Evolutionary conservation across 2,797 vertebrate genomes (phyloP), one percentile per base, ranked within the genome.

Genomic region (Manis pentadactyla): DNA sequence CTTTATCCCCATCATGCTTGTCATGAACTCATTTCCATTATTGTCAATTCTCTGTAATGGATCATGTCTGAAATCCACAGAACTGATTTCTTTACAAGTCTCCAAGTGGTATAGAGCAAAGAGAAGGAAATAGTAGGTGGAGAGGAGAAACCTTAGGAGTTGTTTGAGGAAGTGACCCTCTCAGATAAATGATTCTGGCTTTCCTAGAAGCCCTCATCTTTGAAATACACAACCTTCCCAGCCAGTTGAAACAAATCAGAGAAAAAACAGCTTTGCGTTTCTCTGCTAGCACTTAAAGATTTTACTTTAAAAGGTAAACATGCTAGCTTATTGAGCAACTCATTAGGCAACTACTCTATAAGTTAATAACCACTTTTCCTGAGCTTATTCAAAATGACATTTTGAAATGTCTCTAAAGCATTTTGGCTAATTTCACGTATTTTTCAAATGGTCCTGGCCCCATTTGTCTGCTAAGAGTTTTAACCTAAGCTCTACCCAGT

Each of bases 391-490:
- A 95, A 97, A 92, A 46, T 93, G 63, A 86, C 78, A 89, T 83
- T 92, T 96, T 78, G 15, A 96, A 95, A 95, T 97, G 79, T 79
- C 75, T 95, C 34, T 87, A 29, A 95, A 61, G n/a, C 78, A 14
- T 73, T 89, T 94, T 77, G 77, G 21, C 39, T 97, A 68, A 95
- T 73, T 96, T 75, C 0, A 95, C 79, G 34, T 25, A 61, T 78
- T 94, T 96, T 83, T 93, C 78, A 92, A 61, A 68, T 69, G 37
- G 39, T 84, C 10, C 34, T 87, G 2, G 18, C 1, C 34, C 46
- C 61, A 8, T 3, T 81, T 39, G 18, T 89, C 37, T 79, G 0
- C 23, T 90, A 78, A 7, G 12, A 74, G 19, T 74, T 90, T 93
- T 89, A 79, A 90, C 23, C 4, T 84, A 92, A 71, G 11, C 5